A percentile compares a stretch with the other conserved stretches of the same genome.
Conservation (phyloP, 2,888 invertebrate genomes). For the Melinaea marsaeus region DNA sequence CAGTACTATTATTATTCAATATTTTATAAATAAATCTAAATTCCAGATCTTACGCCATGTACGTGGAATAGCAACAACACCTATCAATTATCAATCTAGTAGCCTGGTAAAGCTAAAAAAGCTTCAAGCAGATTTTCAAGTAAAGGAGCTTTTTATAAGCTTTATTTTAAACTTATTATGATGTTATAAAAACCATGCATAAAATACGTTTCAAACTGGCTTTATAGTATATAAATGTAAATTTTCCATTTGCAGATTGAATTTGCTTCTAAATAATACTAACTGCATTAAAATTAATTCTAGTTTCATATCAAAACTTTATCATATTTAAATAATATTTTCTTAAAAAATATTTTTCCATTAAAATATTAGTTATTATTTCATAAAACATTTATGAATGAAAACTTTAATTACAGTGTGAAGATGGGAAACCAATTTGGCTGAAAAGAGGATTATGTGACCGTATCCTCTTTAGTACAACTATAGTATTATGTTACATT, state of each 20-base stretch:
- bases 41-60: background rate
- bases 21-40: background rate
- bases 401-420: constrained; percentile 40
- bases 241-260: background rate
- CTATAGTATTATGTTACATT: constrained; percentile 34
- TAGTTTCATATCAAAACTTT: too few relatives aligned
- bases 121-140: constrained; percentile 44
- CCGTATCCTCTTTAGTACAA: constrained; percentile 43
- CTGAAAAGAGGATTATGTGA: constrained; percentile 53
- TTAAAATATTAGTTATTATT: background rate
- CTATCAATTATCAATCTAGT: constrained; percentile 22
- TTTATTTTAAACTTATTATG: background rate
- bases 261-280: background rate
- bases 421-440: constrained; percentile 52
- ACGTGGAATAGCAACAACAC: constrained; percentile 30
- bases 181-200: too few relatives aligned
- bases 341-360: background rate
- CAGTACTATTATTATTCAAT: background rate
- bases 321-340: background rate
- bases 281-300: background rate
- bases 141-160: constrained; percentile 13
- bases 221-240: background rate
- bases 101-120: constrained; percentile 40
- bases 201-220: background rate
- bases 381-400: background rate